These are phyloP conservation scores for Cerastis rubricosa DNA, from an alignment of 2,888 invertebrate genomes.

Conservation along the genomic window DNA sequence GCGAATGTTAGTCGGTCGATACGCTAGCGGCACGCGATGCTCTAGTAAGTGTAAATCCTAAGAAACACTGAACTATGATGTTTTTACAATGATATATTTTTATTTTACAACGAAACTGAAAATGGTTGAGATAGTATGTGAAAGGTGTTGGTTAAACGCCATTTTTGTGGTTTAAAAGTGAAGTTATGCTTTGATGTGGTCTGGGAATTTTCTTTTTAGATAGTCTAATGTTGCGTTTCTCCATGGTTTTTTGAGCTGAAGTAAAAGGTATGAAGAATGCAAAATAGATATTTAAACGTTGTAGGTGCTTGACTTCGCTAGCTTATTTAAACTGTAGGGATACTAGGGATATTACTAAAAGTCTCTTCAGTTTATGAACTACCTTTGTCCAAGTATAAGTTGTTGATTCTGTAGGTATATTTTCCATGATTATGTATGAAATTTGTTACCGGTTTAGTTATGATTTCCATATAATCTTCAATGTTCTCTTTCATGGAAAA, in stretches of 20 bases:
- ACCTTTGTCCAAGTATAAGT: not conserved
- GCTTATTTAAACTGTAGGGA: not conserved
- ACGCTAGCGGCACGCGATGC: slow-evolving; percentile 70
- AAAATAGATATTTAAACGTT: not conserved
- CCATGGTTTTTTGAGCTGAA: not conserved
- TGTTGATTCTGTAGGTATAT: not conserved
- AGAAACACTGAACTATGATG: slow-evolving; percentile 71
- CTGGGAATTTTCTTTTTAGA: not conserved
- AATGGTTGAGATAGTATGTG: slow-evolving; percentile 20
- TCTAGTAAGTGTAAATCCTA: slow-evolving; percentile 74
- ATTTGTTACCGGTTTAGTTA: not conserved
- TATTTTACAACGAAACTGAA: slow-evolving; percentile 62
- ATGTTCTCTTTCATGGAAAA: not conserved
- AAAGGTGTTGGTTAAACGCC: not conserved
- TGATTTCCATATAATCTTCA: not conserved
- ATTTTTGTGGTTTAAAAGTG: slow-evolving; percentile 12
- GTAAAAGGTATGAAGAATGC: not conserved
- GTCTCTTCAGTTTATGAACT: not conserved
- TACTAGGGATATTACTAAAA: not conserved
- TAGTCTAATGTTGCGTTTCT: not conserved
- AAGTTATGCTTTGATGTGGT: not conserved
- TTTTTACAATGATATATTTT: slow-evolving; percentile 67
- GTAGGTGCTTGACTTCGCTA: not conserved
- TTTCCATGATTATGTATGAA: not conserved
- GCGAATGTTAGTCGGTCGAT: slow-evolving; percentile 69